These are phyloP conservation scores for Lycodopsis pacificus DNA, from an alignment of 2,797 vertebrate species.

Conservation along the genomic window DNA sequence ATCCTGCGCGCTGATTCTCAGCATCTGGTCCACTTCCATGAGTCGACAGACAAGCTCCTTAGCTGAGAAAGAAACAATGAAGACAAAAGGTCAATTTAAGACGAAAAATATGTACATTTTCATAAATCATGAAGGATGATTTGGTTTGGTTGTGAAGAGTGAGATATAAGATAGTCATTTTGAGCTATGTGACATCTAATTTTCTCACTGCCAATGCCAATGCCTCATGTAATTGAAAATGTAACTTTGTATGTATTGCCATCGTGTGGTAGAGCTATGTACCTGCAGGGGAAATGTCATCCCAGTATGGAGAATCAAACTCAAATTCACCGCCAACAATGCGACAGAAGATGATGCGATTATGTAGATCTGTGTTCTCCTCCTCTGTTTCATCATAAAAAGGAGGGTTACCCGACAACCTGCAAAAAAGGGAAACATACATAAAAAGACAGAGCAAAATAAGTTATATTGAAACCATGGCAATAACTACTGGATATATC, in stretches of 20 bases:
- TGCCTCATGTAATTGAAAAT: background rate
- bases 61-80: conserved; percentile 69
- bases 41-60: conserved; percentile 89
- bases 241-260: conserved; percentile 45
- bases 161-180: background rate
- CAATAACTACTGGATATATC: background rate
- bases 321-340: conserved; percentile 91
- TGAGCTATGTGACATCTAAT: background rate
- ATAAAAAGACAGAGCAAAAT: background rate
- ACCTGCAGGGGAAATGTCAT: conserved; percentile 91
- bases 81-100: background rate
- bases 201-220: background rate
- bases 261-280: conserved; percentile 52
- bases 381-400: conserved; percentile 92
- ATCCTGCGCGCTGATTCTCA: conserved; percentile 89
- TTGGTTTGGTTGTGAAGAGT: background rate
- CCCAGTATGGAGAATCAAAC: conserved; percentile 91
- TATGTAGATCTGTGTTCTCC: conserved; percentile 88
- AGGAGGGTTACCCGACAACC: conserved; percentile 90
- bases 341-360: conserved; percentile 91
- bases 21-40: conserved; percentile 91
- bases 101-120: background rate
- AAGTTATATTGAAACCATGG: conserved; percentile 1
- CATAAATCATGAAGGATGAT: background rate
- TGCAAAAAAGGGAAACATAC: conserved; percentile 43